A percentile compares a stretch with the other conserved stretches of the same genome.
Conservation (phyloP, 2,888 invertebrate species). For the Plagodis pulveraria region DNA sequence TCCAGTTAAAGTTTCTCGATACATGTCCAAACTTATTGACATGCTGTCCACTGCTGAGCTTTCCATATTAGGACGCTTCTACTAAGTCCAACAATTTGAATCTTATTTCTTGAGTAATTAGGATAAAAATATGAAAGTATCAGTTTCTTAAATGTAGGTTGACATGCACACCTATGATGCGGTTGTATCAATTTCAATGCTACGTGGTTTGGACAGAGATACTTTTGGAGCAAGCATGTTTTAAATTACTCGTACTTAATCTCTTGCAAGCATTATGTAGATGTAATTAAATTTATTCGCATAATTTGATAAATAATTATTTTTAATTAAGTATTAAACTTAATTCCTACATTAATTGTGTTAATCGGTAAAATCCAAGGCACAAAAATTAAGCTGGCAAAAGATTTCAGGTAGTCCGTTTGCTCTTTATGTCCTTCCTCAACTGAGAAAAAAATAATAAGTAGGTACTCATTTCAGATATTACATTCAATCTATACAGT, state of each 20-base stretch:
- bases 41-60: conserved; percentile 39
- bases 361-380: too few species aligned
- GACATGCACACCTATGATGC: conserved; percentile 66
- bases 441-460: too few species aligned
- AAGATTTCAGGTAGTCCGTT: too few species aligned
- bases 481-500: too few species aligned
- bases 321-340: too few species aligned
- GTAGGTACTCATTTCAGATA: too few species aligned
- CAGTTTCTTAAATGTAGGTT: conserved; percentile 58
- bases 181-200: conserved; percentile 80
- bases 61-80: conserved; percentile 20
- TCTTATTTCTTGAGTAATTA: conserved; percentile 31
- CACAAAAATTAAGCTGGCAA: too few species aligned
- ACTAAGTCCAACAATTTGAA: conserved; percentile 26
- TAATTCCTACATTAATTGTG: too few species aligned
- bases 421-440: too few species aligned
- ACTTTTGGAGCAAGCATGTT: conserved; percentile 51
- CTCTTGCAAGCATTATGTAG: too few species aligned
- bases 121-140: conserved; percentile 8
- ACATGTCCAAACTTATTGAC: conserved; percentile 50
- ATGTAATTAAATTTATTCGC: too few species aligned
- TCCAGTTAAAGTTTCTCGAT: conserved; percentile 48
- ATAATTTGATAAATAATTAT: too few species aligned
- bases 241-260: neutral
- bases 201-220: conserved; percentile 62